These are phyloP conservation scores for Tethea ocularis DNA, from an alignment of 2,888 invertebrate species.

Conservation along the genomic window DNA sequence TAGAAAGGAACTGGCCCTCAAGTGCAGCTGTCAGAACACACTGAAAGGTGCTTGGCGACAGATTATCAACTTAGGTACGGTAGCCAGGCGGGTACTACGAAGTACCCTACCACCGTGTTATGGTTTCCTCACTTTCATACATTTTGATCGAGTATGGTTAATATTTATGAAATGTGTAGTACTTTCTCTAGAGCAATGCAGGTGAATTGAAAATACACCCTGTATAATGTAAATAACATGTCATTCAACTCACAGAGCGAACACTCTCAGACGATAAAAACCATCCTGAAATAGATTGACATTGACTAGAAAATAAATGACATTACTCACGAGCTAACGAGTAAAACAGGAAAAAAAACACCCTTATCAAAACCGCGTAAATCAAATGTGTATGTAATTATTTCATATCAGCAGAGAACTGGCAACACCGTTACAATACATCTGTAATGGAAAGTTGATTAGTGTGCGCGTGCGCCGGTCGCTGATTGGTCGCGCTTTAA, in stretches of 20 bases:
- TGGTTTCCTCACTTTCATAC: no score
- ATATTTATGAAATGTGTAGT: no score
- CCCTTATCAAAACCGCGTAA: conserved; percentile 20
- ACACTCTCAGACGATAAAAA: background rate
- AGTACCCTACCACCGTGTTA: no score
- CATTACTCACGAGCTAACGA: background rate
- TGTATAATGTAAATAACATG: no score
- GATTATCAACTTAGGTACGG: no score
- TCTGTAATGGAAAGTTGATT: conserved; percentile 34
- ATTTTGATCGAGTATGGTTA: no score
- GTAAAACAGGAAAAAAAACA: conserved; percentile 4
- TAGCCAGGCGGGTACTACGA: no score
- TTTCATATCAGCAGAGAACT: conserved; percentile 27
- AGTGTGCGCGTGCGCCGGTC: conserved; percentile 30
- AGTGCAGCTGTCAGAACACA: no score
- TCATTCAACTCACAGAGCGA: background rate
- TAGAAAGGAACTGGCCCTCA: no score
- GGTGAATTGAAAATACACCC: no score
- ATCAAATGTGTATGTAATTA: conserved; percentile 49
- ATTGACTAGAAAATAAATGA: background rate
- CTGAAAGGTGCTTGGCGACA: no score
- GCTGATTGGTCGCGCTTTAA: conserved; percentile 39
- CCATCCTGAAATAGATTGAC: background rate
- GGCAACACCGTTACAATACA: conserved; percentile 28
- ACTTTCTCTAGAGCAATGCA: no score